These are phyloP conservation scores for Tetanocera ferruginea DNA, from an alignment of 2,888 invertebrate species.

Conservation along the genomic window DNA sequence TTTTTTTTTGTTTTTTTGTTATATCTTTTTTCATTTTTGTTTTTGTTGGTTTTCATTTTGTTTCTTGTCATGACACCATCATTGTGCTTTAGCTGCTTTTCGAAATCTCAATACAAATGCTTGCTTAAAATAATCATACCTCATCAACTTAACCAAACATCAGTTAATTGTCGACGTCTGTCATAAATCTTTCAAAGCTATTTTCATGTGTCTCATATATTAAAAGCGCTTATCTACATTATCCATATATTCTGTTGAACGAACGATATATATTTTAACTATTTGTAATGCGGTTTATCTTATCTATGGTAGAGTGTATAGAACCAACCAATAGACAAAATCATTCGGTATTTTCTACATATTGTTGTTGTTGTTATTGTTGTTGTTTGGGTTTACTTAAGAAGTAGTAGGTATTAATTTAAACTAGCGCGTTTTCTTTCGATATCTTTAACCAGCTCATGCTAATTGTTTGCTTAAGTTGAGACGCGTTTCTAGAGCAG, in stretches of 20 bases:
- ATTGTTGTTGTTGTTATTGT: not conserved
- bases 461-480: not conserved
- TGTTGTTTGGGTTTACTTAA: not conserved
- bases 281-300: conserved; percentile 5
- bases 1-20: not conserved
- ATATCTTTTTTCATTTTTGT: not conserved
- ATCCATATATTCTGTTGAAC: not conserved
- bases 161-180: conserved; percentile 1
- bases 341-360: not conserved
- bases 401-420: not conserved
- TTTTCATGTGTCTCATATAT: not conserved
- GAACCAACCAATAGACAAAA: conserved; percentile 7
- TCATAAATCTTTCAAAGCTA: conserved; percentile 24
- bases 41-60: not conserved
- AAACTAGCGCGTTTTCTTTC: conserved; percentile 16
- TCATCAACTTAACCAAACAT: not conserved
- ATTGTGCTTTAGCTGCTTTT: not conserved
- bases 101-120: not conserved
- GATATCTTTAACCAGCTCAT: not conserved
- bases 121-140: not conserved
- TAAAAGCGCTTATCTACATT: not conserved
- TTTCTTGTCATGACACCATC: conserved; percentile 3
- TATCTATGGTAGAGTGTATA: not conserved
- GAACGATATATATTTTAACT: conserved; percentile 3
- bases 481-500: not conserved